Evolutionary conservation across 30 jellyfish, hydroid and myxozoan species (phyloP).

Genomic region (Sanderia malayensis): DNA sequence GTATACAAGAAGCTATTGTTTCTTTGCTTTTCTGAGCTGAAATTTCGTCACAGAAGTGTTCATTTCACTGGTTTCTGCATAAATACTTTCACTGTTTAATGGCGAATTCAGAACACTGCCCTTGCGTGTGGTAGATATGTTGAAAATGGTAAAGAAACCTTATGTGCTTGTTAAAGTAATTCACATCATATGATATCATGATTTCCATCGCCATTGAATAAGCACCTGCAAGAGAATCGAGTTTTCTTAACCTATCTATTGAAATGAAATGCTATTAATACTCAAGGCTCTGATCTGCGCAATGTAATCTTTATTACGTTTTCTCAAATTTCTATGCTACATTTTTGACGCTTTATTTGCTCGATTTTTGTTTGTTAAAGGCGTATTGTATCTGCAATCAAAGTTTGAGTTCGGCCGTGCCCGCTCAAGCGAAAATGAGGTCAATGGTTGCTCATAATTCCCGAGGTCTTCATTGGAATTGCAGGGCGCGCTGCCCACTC

Average conservation of each 20-base stretch:
- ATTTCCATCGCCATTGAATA: neutral
- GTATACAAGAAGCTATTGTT: too few species aligned
- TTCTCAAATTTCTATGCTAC: too few species aligned
- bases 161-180: neutral
- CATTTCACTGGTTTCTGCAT: neutral
- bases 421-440: slow-evolving; percentile 34
- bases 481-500: slow-evolving; percentile 20
- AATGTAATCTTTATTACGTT: too few species aligned
- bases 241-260: neutral
- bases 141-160: too few species aligned
- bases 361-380: too few species aligned
- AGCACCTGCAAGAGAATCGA: neutral
- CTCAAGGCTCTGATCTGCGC: too few species aligned
- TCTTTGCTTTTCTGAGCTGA: too few species aligned
- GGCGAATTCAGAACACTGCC: too few species aligned
- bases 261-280: too few species aligned
- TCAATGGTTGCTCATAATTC: slow-evolving; percentile 43
- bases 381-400: too few species aligned
- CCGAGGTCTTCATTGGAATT: slow-evolving; percentile 6
- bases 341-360: too few species aligned
- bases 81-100: neutral
- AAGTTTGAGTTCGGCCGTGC: neutral
- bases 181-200: neutral
- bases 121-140: neutral
- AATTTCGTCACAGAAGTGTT: too few species aligned